Evolutionary conservation across 2,113 vertebrate genomes (phyloP).

Genomic region (Odocoileus hemionus): DNA sequence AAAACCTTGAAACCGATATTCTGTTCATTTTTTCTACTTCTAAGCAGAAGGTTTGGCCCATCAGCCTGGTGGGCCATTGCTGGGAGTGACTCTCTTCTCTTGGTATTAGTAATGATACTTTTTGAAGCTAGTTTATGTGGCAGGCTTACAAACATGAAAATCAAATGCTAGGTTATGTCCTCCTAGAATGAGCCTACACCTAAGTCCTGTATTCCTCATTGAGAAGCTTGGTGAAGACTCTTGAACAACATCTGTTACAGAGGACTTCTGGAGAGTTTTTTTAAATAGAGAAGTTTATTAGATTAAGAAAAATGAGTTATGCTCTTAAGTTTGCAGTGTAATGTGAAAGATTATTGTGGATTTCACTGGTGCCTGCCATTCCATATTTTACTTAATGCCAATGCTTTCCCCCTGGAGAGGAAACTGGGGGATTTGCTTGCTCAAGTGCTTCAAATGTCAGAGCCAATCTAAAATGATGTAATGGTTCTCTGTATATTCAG

Average conservation of each 20-base stretch:
- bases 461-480: neutral
- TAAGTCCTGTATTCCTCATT: neutral
- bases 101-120: neutral
- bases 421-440: neutral
- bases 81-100: neutral
- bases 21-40: neutral
- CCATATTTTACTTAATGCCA: neutral
- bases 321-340: neutral
- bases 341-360: neutral
- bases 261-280: neutral
- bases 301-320: neutral
- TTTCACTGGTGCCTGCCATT: neutral
- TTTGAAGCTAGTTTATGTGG: neutral
- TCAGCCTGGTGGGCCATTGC: neutral
- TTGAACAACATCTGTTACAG: neutral
- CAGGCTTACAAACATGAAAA: neutral
- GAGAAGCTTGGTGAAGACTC: neutral
- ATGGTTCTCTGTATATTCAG: neutral
- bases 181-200: neutral
- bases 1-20: neutral
- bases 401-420: neutral
- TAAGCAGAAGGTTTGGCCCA: neutral
- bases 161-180: neutral
- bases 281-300: neutral
- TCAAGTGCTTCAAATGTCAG: neutral